Evolutionary conservation across 2,888 invertebrate species (phyloP).

Genomic region (Archips xylosteana): DNA sequence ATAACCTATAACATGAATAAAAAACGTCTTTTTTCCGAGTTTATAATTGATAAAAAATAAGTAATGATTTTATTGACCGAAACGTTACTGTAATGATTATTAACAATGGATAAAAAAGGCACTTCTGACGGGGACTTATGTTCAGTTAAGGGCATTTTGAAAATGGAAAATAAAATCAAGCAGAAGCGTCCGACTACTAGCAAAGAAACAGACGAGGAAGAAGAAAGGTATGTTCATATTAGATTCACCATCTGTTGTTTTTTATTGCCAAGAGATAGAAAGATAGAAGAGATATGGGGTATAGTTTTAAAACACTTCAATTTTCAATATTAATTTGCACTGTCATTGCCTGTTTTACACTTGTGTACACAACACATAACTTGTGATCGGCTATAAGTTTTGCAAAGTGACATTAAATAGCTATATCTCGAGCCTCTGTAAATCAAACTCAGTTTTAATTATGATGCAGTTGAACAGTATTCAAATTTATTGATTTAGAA

Average conservation of each 20-base stretch:
- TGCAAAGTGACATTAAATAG: not conserved
- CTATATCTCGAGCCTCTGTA: not conserved
- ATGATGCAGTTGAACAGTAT: too few species aligned
- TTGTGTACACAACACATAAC: not conserved
- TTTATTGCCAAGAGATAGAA: too few species aligned
- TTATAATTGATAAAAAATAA: slow-evolving; percentile 5
- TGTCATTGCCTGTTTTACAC: not conserved
- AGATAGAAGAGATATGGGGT: not conserved
- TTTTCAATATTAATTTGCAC: too few species aligned
- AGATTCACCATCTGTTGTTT: not conserved
- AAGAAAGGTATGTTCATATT: slow-evolving; percentile 65
- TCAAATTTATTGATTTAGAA: too few species aligned
- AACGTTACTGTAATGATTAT: not conserved
- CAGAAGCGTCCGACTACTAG: slow-evolving; percentile 64
- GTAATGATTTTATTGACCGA: not conserved
- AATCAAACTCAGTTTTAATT: too few species aligned
- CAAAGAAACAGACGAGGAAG: slow-evolving; percentile 68
- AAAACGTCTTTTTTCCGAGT: not conserved
- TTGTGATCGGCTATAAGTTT: not conserved
- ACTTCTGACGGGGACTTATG: slow-evolving; percentile 4
- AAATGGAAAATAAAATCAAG: slow-evolving; percentile 68
- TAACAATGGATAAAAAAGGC: slow-evolving; percentile 25
- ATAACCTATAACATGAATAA: slow-evolving; percentile 33
- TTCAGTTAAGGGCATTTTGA: slow-evolving; percentile 54
- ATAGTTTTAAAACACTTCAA: not conserved